These are phyloP conservation scores for Aleiodes leptofemur DNA, from an alignment of 2,888 invertebrate species.

Conservation along the genomic window DNA sequence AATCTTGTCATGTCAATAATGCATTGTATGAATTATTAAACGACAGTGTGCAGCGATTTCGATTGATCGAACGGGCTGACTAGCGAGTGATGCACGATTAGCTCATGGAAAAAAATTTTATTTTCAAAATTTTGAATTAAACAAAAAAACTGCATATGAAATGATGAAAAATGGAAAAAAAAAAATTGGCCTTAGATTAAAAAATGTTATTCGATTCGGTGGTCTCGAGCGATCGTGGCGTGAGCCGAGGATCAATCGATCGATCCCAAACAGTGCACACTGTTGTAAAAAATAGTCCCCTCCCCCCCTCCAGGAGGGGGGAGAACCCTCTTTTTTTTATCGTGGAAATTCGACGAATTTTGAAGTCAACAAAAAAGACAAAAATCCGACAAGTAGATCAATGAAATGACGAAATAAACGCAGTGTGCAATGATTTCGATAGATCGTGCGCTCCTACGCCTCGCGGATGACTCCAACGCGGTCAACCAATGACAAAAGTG, in stretches of 20 bases:
- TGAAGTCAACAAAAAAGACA: too few species aligned
- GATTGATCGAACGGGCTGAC: constrained; percentile 49
- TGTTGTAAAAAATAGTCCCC: constrained; percentile 27
- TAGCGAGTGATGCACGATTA: constrained; percentile 46
- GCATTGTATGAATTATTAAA: constrained; percentile 16
- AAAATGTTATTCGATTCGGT: background rate
- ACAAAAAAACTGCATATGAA: background rate
- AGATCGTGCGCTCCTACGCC: constrained; percentile 56
- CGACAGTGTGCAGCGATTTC: constrained; percentile 49
- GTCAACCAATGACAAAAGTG: constrained; percentile 29
- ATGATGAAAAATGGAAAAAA: background rate
- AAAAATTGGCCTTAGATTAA: background rate
- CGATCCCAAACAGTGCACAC: constrained; percentile 50
- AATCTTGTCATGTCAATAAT: background rate
- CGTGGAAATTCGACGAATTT: too few species aligned
- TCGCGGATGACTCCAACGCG: constrained; percentile 48
- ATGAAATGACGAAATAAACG: constrained; percentile 37
- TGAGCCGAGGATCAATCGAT: constrained; percentile 47
- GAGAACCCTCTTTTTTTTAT: too few species aligned
- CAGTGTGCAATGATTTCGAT: constrained; percentile 61
- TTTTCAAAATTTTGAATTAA: background rate
- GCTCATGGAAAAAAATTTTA: constrained; percentile 37
- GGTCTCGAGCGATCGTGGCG: constrained; percentile 47
- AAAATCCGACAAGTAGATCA: background rate
- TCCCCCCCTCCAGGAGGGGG: too few species aligned